Evolutionary conservation across 2,113 vertebrate species (phyloP).

Genomic region (Myotis brandtii): DNA sequence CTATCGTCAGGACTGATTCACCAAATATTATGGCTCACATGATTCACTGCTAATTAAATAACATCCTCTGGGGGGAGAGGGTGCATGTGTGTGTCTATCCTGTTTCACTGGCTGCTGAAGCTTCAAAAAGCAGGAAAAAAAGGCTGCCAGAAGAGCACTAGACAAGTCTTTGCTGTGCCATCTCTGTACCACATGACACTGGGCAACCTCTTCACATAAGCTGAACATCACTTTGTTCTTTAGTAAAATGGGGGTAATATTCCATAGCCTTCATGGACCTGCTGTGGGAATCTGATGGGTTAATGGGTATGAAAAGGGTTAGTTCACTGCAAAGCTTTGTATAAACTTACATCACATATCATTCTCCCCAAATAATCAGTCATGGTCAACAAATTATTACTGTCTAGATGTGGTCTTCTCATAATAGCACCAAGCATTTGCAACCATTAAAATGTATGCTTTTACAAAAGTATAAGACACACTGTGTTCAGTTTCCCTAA

Average conservation of each 20-base stretch:
- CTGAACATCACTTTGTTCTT: not conserved
- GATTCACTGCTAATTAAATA: slow-evolving; percentile 13
- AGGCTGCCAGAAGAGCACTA: not conserved
- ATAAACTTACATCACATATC: not conserved
- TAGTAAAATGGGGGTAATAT: not conserved
- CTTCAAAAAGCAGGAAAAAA: not conserved
- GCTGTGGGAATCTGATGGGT: not conserved
- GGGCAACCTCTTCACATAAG: not conserved
- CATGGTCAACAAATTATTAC: slow-evolving; percentile 62
- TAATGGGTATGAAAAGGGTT: not conserved
- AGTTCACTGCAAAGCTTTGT: not conserved
- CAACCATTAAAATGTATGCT: slow-evolving; percentile 56
- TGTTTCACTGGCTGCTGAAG: not conserved
- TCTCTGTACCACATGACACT: not conserved
- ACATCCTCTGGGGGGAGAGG: not conserved
- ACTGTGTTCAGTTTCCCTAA: not conserved
- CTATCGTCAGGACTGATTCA: not conserved
- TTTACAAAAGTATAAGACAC: slow-evolving; percentile 44
- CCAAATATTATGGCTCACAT: slow-evolving; percentile 6
- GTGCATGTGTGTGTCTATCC: not conserved
- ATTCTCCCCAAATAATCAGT: slow-evolving; percentile 22
- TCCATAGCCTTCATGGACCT: not conserved
- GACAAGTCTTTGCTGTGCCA: not conserved
- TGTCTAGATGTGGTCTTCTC: slow-evolving; percentile 67
- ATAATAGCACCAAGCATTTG: slow-evolving; percentile 39